phyloP scores from a whole-genome alignment of 2,797 vertebrate genomes.

The Melopsittacus undulatus region DNA sequence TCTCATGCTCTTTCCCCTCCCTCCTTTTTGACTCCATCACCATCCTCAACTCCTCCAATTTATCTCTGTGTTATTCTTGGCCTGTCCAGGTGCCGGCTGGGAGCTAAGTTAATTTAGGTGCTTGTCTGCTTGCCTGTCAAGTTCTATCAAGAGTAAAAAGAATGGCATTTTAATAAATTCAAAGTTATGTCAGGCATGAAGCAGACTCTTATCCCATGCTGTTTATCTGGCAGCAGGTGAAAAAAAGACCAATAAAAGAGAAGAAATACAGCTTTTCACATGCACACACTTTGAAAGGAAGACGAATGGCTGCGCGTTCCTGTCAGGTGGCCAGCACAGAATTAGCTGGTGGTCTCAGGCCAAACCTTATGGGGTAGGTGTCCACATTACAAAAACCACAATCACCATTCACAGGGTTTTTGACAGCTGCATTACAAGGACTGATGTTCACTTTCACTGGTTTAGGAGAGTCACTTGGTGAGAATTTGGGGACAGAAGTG shows the following conservation, averaged over 20 bases:
- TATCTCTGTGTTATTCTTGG: conserved; percentile 67
- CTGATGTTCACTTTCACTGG: rapidly evolving
- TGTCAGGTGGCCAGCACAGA: background rate
- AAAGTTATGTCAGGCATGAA: conserved; percentile 47
- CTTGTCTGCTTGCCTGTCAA: conserved; percentile 53
- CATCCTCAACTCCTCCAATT: background rate
- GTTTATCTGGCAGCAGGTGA: conserved; percentile 44
- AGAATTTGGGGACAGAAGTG: background rate
- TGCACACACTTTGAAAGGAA: background rate
- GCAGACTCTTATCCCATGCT: background rate
- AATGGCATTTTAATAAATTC: conserved; percentile 59
- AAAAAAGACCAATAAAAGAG: background rate
- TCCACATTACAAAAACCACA: background rate
- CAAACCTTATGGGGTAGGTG: conserved; percentile 18
- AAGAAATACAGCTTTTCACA: background rate
- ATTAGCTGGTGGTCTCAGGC: conserved; percentile 39
- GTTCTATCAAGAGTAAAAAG: conserved; percentile 48
- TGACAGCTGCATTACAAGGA: background rate
- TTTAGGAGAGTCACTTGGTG: background rate
- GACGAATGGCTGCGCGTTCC: rapidly evolving
- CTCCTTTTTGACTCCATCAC: background rate
- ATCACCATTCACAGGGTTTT: background rate
- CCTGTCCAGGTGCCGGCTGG: background rate
- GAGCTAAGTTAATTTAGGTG: conserved; percentile 45
- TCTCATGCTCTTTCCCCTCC: background rate